phyloP scores from a whole-genome alignment of 64 coral and sea anemone genomes.

The Dendrophyllia cribrosa region DNA sequence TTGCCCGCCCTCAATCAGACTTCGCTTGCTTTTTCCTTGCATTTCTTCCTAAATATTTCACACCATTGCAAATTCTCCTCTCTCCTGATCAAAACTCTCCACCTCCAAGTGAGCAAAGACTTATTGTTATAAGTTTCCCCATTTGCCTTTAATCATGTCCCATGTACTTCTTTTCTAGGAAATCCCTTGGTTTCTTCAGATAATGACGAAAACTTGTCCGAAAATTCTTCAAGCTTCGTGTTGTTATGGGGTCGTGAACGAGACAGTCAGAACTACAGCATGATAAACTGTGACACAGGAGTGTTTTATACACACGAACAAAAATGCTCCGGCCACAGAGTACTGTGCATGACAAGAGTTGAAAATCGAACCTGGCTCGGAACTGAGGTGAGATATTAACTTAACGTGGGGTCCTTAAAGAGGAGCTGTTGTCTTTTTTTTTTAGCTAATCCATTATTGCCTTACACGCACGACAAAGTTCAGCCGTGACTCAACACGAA shows the following conservation, averaged over 20 bases:
- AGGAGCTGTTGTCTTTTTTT: too few species aligned
- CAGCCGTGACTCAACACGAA: too few species aligned
- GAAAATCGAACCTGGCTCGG: conserved; percentile 91
- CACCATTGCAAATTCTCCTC: too few species aligned
- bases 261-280: conserved; percentile 77
- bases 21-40: too few species aligned
- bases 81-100: too few species aligned
- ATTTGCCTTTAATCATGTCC: background rate
- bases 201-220: background rate
- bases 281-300: conserved; percentile 93
- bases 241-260: conserved; percentile 92
- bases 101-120: too few species aligned
- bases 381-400: conserved; percentile 75
- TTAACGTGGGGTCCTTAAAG: too few species aligned
- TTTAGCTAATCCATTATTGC: too few species aligned
- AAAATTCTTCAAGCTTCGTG: conserved; percentile 64
- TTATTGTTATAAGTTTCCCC: too few species aligned
- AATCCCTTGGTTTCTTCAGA: conserved; percentile 4
- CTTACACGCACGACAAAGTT: too few species aligned
- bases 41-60: too few species aligned
- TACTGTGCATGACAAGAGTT: conserved; percentile 88
- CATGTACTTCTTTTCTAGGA: background rate
- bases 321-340: conserved; percentile 83
- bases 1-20: too few species aligned
- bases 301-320: conserved; percentile 71